Conservation (phyloP, 2,888 invertebrate genomes). For the Cerastoderma edule region DNA sequence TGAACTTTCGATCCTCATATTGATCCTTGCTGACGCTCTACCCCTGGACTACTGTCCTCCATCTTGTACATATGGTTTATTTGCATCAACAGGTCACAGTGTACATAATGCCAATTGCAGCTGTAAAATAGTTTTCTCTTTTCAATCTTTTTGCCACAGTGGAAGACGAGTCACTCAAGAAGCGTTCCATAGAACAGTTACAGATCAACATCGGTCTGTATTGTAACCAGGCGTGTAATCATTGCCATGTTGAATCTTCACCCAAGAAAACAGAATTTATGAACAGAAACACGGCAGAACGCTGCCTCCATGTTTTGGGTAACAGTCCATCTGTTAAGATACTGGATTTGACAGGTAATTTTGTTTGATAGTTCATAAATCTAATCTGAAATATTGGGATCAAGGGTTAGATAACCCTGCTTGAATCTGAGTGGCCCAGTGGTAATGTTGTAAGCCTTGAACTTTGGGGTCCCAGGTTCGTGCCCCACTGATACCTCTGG, state of each 20-base stretch:
- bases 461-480: too few relatives aligned
- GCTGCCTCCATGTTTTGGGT: conserved; percentile 62
- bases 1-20: too few relatives aligned
- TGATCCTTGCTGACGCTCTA: too few relatives aligned
- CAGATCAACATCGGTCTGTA: conserved; percentile 72
- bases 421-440: too few relatives aligned
- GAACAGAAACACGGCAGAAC: conserved; percentile 62
- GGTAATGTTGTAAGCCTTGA: too few relatives aligned
- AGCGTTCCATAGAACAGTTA: conserved; percentile 57
- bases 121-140: neutral
- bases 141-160: conserved; percentile 15
- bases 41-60: too few relatives aligned
- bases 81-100: too few relatives aligned
- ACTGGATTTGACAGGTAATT: conserved; percentile 70
- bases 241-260: conserved; percentile 76
- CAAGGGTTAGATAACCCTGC: too few relatives aligned
- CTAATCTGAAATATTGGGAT: too few relatives aligned
- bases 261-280: conserved; percentile 73
- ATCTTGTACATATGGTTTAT: too few relatives aligned
- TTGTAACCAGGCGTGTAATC: conserved; percentile 76
- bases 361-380: neutral
- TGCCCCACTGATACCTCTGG: too few relatives aligned
- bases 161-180: conserved; percentile 37
- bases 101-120: too few relatives aligned
- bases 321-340: conserved; percentile 67